Base-by-base conservation (phyloP, 2,113 vertebrate genomes). In the Syngnathus scovelli region DNA sequence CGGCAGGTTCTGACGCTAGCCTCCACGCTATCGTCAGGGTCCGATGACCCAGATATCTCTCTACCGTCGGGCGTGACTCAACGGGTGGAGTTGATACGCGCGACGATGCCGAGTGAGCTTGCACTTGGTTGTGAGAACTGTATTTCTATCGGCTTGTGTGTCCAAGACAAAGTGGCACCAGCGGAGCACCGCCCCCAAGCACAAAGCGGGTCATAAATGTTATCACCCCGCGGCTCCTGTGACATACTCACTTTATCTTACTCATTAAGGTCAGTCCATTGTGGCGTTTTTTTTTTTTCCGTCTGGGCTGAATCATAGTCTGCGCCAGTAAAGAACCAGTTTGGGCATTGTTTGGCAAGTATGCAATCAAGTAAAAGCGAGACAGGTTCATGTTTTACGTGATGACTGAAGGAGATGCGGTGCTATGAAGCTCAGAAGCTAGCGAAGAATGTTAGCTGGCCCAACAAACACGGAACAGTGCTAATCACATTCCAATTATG, bases 151-250 rank as follows among this genome's bases (percentile, higher is more conserved):
- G 80, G 76, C 76, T 80, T 80, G 71, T 71, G 66, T 73, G 66
- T 64, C 59, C 66, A 88, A 89, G 91, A 90, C 89, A 87, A 77
- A 69, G 72, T 84, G 89, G 90, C 89, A 90, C 90, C 89, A 85
- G 78, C 41, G 55, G 44, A 74, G 84, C 78, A 75, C 79, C 83
- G 79, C 77, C 27, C 75, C 75, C 78, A 79, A 71, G 66, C 81
- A 75, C 76, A 63, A 62, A 80, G 81, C 80, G 85, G 89, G 85
- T 88, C 82, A 87, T 73, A 70, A 77, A 82, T 80, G 86, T 88
- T 88, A 87, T 89, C 87, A 59, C 67, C 36, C 64, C 0, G 3
- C 27, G 68, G 67, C 71, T 78, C 79, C 44, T n/a, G 84, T 90
- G 84, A 88, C 78, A 83, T 75, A 76, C 72, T 80, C 75, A 71